Percentiles rank a stretch among this genome's conserved stretches.
These are phyloP conservation scores for Oxyteleia sp. DNA, from an alignment of 2,888 invertebrate genomes.

Conservation along the genomic window DNA sequence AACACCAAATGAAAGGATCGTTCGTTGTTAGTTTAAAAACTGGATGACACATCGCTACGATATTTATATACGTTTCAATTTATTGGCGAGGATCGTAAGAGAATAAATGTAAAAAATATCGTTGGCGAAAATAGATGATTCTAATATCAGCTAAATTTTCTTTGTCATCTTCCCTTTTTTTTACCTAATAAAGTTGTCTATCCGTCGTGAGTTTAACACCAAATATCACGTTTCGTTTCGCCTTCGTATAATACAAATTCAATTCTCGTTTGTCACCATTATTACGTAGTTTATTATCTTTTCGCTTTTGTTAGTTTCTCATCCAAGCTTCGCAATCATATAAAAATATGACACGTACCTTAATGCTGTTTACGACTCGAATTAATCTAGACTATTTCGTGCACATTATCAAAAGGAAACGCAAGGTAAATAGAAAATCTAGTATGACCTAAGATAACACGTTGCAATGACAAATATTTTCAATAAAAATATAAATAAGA, in stretches of 20 bases:
- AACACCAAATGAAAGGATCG: constrained; percentile 46
- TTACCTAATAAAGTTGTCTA: constrained; percentile 67
- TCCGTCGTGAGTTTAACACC: constrained; percentile 59
- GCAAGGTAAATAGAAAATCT: constrained; percentile 58
- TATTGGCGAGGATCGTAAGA: constrained; percentile 69
- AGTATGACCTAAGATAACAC: constrained; percentile 45
- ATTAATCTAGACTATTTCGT: constrained; percentile 59
- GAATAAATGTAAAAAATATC: constrained; percentile 72
- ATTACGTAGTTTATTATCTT: constrained; percentile 64
- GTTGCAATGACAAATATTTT: constrained; percentile 57
- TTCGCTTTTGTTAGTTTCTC: constrained; percentile 46
- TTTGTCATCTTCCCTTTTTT: constrained; percentile 41
- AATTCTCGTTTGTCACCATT: constrained; percentile 59
- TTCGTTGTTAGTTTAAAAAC: constrained; percentile 61
- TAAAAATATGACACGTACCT: constrained; percentile 68
- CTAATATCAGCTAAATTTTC: constrained; percentile 67
- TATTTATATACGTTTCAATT: constrained; percentile 67
- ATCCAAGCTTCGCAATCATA: constrained; percentile 60
- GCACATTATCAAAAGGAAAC: constrained; percentile 56
- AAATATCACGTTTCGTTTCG: constrained; percentile 69
- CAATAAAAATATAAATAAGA: constrained; percentile 63
- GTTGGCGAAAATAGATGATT: constrained; percentile 73
- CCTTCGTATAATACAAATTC: constrained; percentile 63
- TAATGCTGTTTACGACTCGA: constrained; percentile 47
- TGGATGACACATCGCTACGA: constrained; percentile 49